Percentiles rank a stretch among this genome's conserved stretches.
Conservation (phyloP, 2,113 vertebrate species). For the Hystrix cristata region DNA sequence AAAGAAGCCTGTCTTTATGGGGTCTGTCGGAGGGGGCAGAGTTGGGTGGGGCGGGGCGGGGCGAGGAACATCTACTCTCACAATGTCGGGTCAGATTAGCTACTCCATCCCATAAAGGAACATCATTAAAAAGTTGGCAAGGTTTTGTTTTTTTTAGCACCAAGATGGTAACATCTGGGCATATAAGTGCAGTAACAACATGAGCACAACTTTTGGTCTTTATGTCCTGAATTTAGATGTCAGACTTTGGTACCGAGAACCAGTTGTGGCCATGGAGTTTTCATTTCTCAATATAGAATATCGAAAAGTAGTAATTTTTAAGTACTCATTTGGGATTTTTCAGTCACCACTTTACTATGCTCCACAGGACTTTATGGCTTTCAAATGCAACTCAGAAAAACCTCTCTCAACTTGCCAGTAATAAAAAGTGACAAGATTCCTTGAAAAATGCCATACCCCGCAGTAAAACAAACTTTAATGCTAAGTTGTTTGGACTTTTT, state of each 20-base stretch:
- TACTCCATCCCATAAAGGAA: conserved; percentile 19
- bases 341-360: conserved; percentile 8
- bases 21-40: accelerated
- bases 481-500: not conserved
- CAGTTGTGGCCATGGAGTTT: not conserved
- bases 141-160: not conserved
- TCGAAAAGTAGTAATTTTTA: conserved; percentile 38
- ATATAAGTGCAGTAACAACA: not conserved
- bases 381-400: conserved; percentile 29
- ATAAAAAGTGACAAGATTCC: not conserved
- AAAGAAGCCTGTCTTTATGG: not conserved
- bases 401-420: not conserved
- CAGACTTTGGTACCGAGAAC: not conserved
- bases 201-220: not conserved
- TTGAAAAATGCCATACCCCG: not conserved
- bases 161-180: conserved; percentile 20
- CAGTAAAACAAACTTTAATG: conserved; percentile 15
- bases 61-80: not conserved
- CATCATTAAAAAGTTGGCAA: not conserved
- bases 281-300: not conserved
- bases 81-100: not conserved
- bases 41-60: not conserved
- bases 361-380: conserved; percentile 33
- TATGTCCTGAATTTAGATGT: not conserved
- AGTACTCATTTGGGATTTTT: not conserved